phyloP scores from a whole-genome alignment of 2,888 invertebrate genomes.

The Nowickia ferox region DNA sequence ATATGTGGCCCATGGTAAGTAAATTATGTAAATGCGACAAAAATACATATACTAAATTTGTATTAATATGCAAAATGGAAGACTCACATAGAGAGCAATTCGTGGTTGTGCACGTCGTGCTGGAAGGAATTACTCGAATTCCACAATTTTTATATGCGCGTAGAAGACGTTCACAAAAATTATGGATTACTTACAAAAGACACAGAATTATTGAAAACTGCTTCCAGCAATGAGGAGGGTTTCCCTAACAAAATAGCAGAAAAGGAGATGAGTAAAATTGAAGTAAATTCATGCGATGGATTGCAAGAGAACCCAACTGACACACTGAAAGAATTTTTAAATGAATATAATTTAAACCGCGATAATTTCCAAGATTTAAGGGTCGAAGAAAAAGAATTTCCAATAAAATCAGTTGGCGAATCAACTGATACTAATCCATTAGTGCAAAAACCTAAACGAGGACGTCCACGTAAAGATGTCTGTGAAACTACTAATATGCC shows the following conservation, averaged over 20 bases:
- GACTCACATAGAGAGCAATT: conserved; percentile 12
- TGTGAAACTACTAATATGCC: background rate
- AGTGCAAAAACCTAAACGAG: conserved; percentile 27
- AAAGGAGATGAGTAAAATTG: background rate
- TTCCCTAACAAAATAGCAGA: background rate
- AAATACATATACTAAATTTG: background rate
- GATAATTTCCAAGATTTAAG: conserved; percentile 72
- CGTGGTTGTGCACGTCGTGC: conserved; percentile 75
- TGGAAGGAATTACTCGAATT: conserved; percentile 76
- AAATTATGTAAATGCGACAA: background rate
- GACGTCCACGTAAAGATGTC: conserved; percentile 11
- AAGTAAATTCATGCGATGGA: conserved; percentile 42
- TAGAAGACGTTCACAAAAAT: conserved; percentile 46
- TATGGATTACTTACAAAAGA: conserved; percentile 27
- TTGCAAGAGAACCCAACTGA: background rate
- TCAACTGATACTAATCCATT: background rate
- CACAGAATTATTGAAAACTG: background rate
- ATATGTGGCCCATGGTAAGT: conserved; percentile 64
- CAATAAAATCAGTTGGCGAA: background rate
- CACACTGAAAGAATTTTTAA: conserved; percentile 22
- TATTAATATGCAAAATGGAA: background rate
- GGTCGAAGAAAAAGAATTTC: background rate
- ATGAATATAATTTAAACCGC: background rate
- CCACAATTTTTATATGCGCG: conserved; percentile 70
- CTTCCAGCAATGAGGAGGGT: background rate